Percentiles rank a stretch among this genome's conserved stretches.
These are phyloP conservation scores for Monochamus alternatus DNA, from an alignment of 2,888 invertebrate species.

Conservation along the genomic window DNA sequence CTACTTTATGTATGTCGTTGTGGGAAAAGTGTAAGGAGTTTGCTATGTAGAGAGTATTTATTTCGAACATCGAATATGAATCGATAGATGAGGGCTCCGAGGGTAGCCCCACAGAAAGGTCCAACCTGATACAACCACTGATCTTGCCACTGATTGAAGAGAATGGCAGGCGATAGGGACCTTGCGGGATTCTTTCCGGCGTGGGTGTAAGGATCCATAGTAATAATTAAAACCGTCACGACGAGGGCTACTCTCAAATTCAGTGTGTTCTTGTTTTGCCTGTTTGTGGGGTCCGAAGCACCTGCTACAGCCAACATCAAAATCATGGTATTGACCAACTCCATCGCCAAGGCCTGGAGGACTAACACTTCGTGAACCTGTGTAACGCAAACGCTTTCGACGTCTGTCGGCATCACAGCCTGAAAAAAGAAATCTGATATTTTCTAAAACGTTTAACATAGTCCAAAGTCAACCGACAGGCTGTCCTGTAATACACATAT, in stretches of 20 bases:
- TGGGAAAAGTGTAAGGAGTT: too few species aligned
- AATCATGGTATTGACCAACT: not conserved
- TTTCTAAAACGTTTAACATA: too few species aligned
- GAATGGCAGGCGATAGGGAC: not conserved
- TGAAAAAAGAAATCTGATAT: not conserved
- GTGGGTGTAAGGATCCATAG: slow-evolving; percentile 2
- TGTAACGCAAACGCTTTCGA: not conserved
- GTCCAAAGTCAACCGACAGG: too few species aligned
- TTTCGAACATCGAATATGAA: not conserved
- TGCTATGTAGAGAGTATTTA: slow-evolving; percentile 1
- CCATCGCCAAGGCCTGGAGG: not conserved
- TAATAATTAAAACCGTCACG: not conserved
- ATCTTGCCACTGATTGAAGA: not conserved
- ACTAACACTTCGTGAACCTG: not conserved
- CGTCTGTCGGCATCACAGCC: not conserved
- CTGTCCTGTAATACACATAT: too few species aligned
- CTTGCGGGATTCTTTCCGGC: slow-evolving; percentile 13
- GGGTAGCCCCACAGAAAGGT: not conserved
- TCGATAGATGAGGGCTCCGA: not conserved
- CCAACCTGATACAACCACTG: slow-evolving; percentile 9
- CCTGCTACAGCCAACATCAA: slow-evolving; percentile 4
- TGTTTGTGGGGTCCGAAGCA: not conserved
- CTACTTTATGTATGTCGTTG: too few species aligned
- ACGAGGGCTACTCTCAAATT: not conserved
- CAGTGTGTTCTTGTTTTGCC: not conserved